These are phyloP conservation scores for Chondrosia reniformis DNA, from an alignment of 37 sponge, comb jelly and placozoan species.

Conservation along the genomic window DNA sequence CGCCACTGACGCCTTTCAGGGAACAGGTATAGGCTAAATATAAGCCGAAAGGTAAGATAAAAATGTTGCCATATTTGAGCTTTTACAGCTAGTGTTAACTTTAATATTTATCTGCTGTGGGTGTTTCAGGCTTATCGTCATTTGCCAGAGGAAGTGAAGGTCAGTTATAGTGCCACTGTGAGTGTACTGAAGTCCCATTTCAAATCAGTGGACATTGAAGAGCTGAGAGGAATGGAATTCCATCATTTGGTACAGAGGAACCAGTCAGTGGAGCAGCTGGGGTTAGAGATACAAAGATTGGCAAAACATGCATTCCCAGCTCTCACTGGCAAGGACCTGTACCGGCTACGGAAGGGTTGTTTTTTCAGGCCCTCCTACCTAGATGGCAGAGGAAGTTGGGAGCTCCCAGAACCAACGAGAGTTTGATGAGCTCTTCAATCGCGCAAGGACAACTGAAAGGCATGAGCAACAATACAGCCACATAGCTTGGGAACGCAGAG, in stretches of 20 bases:
- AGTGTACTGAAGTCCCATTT: slow-evolving; percentile 9
- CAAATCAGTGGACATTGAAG: slow-evolving; percentile 26
- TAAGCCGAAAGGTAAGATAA: no score
- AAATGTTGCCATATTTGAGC: no score
- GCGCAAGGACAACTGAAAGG: not conserved
- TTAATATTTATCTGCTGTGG: no score
- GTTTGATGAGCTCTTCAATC: slow-evolving; percentile 9
- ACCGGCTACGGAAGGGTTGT: slow-evolving; percentile 19
- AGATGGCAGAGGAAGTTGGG: slow-evolving; percentile 27
- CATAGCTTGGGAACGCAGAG: not conserved
- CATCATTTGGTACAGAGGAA: slow-evolving; percentile 11
- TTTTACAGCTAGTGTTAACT: no score
- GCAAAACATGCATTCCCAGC: slow-evolving; percentile 10
- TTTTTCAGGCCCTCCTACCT: slow-evolving; percentile 11
- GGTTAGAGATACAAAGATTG: not conserved
- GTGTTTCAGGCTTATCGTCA: not conserved
- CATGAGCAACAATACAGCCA: not conserved
- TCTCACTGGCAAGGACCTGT: slow-evolving; percentile 3
- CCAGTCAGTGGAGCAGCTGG: slow-evolving; percentile 26
- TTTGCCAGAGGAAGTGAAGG: not conserved
- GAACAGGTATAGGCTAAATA: no score
- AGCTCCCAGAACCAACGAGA: slow-evolving; percentile 15
- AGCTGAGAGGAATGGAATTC: slow-evolving; percentile 27
- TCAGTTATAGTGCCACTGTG: not conserved
- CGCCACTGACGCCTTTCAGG: no score